Evolutionary conservation across 92 coral and sea anemone species (phyloP).

Genomic region (Palythoa grandis): DNA sequence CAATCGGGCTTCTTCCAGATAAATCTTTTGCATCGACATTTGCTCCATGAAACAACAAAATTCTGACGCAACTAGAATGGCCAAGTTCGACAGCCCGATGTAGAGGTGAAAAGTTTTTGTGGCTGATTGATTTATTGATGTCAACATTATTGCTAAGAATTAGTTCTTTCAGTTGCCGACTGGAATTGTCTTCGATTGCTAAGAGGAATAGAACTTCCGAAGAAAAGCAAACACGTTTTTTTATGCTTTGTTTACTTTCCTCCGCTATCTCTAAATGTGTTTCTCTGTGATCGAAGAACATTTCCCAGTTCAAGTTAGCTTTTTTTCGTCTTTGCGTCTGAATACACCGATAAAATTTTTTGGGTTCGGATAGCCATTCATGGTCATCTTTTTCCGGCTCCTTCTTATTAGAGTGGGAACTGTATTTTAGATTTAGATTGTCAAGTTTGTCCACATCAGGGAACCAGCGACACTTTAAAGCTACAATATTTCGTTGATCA

Average conservation of each 20-base stretch:
- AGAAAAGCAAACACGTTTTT: conserved; percentile 52
- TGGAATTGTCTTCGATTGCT: conserved; percentile 65
- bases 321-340: conserved; percentile 45
- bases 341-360: conserved; percentile 66
- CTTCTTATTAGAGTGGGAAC: conserved; percentile 11
- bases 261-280: conserved; percentile 1
- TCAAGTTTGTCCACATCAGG: conserved; percentile 66
- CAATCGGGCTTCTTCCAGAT: conserved; percentile 45
- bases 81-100: conserved; percentile 78
- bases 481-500: conserved; percentile 1
- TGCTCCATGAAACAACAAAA: conserved; percentile 59
- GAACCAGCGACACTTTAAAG: conserved; percentile 51
- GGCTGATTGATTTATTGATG: conserved; percentile 49
- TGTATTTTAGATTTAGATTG: conserved; percentile 50
- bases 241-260: neutral
- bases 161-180: conserved; percentile 50
- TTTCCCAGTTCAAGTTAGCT: neutral
- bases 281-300: too few relatives aligned
- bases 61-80: conserved; percentile 56
- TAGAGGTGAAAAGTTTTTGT: conserved; percentile 59
- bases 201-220: conserved; percentile 61
- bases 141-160: conserved; percentile 54
- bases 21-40: conserved; percentile 64
- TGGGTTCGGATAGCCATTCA: conserved; percentile 64
- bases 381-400: conserved; percentile 18